phyloP scores from a whole-genome alignment of 2,888 invertebrate genomes.

The Macrophya annulata region DNA sequence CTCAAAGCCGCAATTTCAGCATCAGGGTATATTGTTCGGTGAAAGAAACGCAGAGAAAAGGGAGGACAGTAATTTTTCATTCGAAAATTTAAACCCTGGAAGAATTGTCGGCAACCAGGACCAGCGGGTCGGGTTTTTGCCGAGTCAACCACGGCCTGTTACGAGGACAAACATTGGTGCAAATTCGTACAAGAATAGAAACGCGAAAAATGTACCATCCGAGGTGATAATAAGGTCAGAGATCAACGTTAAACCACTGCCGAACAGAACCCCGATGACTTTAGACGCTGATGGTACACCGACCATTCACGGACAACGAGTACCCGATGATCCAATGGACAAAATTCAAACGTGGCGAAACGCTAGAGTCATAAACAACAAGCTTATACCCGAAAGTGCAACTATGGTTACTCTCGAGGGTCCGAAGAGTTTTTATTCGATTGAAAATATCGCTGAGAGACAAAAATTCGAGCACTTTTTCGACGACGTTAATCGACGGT shows the following conservation, averaged over 20 bases:
- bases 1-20: slow-evolving; percentile 55
- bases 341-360: slow-evolving; percentile 92
- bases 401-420: slow-evolving; percentile 84
- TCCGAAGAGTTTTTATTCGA: slow-evolving; percentile 69
- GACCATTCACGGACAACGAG: slow-evolving; percentile 90
- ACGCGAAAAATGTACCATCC: slow-evolving; percentile 83
- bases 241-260: slow-evolving; percentile 81
- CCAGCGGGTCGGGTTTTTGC: slow-evolving; percentile 67
- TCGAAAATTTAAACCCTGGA: slow-evolving; percentile 52
- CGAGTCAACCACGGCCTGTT: slow-evolving; percentile 69
- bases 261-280: slow-evolving; percentile 84
- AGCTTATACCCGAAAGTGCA: slow-evolving; percentile 87
- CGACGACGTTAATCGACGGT: slow-evolving; percentile 74
- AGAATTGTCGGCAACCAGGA: slow-evolving; percentile 54
- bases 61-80: slow-evolving; percentile 60
- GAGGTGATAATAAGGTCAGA: slow-evolving; percentile 87
- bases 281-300: slow-evolving; percentile 88
- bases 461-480: slow-evolving; percentile 74
- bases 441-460: slow-evolving; percentile 61
- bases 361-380: slow-evolving; percentile 92
- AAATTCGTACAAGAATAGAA: slow-evolving; percentile 77
- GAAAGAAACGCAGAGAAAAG: slow-evolving; percentile 66
- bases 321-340: slow-evolving; percentile 92
- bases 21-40: slow-evolving; percentile 61
- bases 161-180: slow-evolving; percentile 75